Evolutionary conservation across 2,888 invertebrate genomes (phyloP).

Genomic region (Gortyna flavago): DNA sequence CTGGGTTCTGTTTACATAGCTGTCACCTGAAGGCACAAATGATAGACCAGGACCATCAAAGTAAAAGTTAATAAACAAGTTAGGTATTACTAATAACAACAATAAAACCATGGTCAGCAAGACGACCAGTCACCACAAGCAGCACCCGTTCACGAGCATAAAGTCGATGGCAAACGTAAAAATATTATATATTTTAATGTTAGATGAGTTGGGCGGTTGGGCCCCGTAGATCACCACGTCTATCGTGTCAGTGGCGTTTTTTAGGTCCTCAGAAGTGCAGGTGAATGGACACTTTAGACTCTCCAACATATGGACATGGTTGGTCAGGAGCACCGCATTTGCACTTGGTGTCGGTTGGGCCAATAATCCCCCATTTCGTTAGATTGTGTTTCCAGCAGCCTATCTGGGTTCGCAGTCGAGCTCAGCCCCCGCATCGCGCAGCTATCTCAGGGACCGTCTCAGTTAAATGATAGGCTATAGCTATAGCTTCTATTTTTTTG

Average conservation of each 20-base stretch:
- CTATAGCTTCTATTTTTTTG: neutral
- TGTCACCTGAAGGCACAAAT: no score
- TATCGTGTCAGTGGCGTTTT: neutral
- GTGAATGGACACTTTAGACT: neutral
- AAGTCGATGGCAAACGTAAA: neutral
- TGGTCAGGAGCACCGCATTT: neutral
- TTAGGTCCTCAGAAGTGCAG: neutral
- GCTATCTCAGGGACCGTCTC: neutral
- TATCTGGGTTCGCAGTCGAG: neutral
- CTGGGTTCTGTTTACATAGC: no score
- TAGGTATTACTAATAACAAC: no score
- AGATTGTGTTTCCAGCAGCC: neutral
- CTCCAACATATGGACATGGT: neutral
- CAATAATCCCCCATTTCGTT: neutral
- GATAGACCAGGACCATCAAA: no score
- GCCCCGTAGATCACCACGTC: neutral
- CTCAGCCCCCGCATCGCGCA: neutral
- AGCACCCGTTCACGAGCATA: no score
- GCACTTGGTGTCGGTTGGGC: neutral
- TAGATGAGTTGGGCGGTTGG: neutral
- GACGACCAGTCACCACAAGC: no score
- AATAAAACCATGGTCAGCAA: no score
- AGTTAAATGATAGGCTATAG: neutral
- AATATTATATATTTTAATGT: neutral
- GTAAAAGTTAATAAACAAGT: no score